A percentile compares a stretch with the other conserved stretches of the same genome.
Conservation (phyloP, 2,797 vertebrate genomes). For the Lagocephalus sceleratus region DNA sequence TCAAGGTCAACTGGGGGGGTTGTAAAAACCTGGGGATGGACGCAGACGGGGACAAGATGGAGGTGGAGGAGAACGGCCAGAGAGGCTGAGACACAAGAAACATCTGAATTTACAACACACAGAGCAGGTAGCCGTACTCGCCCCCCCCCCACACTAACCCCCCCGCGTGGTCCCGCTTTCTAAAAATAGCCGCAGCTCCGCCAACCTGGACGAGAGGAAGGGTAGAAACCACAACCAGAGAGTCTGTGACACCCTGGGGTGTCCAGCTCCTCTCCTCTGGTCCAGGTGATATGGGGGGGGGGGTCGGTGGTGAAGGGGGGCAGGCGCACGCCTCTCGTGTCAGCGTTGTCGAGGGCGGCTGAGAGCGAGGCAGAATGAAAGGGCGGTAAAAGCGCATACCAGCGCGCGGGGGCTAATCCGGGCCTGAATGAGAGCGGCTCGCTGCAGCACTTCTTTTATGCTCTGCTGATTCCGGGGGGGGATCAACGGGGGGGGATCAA, state of each 20-base stretch:
- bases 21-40: too few relatives aligned
- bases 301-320: slow-evolving; percentile 9
- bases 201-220: slow-evolving; percentile 25
- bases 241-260: too few relatives aligned
- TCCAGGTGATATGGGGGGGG: neutral
- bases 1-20: too few relatives aligned
- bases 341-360: slow-evolving; percentile 18
- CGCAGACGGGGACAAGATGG: too few relatives aligned
- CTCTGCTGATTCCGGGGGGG: slow-evolving; percentile 59
- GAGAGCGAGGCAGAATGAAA: neutral
- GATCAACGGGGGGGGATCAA: slow-evolving; percentile 60
- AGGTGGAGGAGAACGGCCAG: too few relatives aligned
- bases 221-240: neutral
- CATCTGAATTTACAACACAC: neutral
- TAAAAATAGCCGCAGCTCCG: slow-evolving; percentile 56
- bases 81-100: neutral
- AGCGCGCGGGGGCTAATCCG: slow-evolving; percentile 76
- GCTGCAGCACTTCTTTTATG: slow-evolving; percentile 75
- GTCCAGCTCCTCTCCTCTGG: too few relatives aligned
- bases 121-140: slow-evolving; percentile 26
- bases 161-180: slow-evolving; percentile 37
- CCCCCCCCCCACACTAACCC: slow-evolving; percentile 11
- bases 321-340: slow-evolving; percentile 9
- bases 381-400: slow-evolving; percentile 36
- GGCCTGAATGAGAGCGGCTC: slow-evolving; percentile 73